phyloP scores from a whole-genome alignment of 2,797 vertebrate genomes.

The Helostoma temminkii region DNA sequence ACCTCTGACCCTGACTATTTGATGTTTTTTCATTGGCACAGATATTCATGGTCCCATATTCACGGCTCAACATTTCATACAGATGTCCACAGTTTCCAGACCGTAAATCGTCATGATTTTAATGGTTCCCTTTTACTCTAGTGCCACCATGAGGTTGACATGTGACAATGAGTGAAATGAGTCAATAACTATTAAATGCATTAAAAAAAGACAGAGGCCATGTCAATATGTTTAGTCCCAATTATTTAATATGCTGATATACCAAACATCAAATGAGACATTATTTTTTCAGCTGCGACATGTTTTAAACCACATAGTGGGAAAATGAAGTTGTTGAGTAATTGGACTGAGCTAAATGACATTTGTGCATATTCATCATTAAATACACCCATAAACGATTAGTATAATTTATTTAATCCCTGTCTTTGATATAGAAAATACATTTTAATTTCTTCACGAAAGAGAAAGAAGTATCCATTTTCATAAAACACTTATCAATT shows the following conservation, averaged over 20 bases:
- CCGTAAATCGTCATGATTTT: no score
- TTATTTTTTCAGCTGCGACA: no score
- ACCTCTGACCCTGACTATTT: no score
- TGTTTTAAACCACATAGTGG: no score
- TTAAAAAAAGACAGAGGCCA: no score
- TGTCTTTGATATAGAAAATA: background rate
- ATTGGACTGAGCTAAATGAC: background rate
- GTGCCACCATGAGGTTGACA: background rate
- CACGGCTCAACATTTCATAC: background rate
- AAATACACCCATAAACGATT: no score
- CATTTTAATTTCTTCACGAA: background rate
- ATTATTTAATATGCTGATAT: background rate
- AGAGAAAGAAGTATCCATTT: background rate
- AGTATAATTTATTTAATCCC: no score
- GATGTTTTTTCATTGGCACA: background rate
- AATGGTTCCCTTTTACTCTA: background rate
- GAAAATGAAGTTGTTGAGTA: no score
- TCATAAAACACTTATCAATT: background rate
- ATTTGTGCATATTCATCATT: background rate
- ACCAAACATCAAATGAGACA: no score
- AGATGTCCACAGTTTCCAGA: background rate
- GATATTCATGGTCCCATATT: background rate
- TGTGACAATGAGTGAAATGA: background rate
- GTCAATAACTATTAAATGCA: background rate
- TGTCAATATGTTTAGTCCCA: background rate